Evolutionary conservation across 2,888 invertebrate species (phyloP).

Genomic region (Dicyrtoma fusca): DNA sequence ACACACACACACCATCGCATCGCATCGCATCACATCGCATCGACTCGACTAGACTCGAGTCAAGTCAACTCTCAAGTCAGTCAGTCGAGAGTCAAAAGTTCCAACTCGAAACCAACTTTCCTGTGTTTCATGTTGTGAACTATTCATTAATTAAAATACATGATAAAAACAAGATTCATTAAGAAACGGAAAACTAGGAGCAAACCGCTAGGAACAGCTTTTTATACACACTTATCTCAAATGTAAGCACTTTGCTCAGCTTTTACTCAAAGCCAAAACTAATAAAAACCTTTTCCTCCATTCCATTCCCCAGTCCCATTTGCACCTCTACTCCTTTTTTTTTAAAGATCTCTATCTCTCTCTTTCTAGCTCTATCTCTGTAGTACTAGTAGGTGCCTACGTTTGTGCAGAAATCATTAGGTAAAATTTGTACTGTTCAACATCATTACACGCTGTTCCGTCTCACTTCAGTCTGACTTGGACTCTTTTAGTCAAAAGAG

Average conservation of each 20-base stretch:
- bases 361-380: neutral
- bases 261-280: neutral
- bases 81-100: too few relatives aligned
- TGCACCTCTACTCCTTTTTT: neutral
- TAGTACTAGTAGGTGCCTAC: too few relatives aligned
- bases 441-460: too few relatives aligned
- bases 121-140: constrained; percentile 18
- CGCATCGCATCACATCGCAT: too few relatives aligned
- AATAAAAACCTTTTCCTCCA: neutral
- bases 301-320: neutral
- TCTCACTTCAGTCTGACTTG: too few relatives aligned
- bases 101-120: too few relatives aligned
- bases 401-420: too few relatives aligned
- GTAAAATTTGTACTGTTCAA: too few relatives aligned
- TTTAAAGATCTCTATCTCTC: neutral
- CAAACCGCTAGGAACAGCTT: constrained; percentile 30
- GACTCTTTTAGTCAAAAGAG: too few relatives aligned
- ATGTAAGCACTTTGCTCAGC: neutral
- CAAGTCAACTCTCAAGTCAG: too few relatives aligned
- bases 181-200: constrained; percentile 20
- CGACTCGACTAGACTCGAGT: too few relatives aligned
- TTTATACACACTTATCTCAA: neutral
- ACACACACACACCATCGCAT: neutral
- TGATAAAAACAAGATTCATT: constrained; percentile 36
- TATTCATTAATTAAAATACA: constrained; percentile 25